Conservation (phyloP, 2,888 invertebrate genomes). For the Esperia sulphurella region DNA sequence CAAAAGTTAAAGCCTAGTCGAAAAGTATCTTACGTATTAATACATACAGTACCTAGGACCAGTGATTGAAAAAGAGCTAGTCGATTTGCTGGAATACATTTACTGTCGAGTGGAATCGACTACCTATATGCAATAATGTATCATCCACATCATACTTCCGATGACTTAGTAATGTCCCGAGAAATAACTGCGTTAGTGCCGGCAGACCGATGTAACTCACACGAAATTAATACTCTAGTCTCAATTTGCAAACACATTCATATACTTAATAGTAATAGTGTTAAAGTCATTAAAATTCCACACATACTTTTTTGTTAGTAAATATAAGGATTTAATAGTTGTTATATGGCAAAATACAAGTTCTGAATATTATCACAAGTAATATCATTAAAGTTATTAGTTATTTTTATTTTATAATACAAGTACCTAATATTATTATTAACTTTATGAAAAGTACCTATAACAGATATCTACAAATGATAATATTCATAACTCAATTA, state of each 20-base stretch:
- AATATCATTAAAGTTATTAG: not conserved
- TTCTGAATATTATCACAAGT: constrained; percentile 49
- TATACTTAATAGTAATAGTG: not conserved
- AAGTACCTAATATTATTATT: no score
- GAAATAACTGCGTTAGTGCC: not conserved
- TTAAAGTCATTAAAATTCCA: constrained; percentile 13
- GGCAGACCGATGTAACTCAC: not conserved
- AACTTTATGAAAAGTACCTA: no score
- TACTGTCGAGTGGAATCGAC: not conserved
- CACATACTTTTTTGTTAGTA: constrained; percentile 39
- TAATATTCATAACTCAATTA: constrained; percentile 58
- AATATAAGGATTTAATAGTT: constrained; percentile 23
- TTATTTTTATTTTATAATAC: not conserved
- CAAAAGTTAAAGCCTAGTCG: no score
- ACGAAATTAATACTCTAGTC: constrained; percentile 1
- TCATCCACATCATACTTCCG: not conserved
- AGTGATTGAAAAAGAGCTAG: no score
- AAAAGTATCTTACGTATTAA: no score
- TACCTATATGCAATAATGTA: not conserved
- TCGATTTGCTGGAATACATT: not conserved
- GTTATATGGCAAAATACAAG: constrained; percentile 18
- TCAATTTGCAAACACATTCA: not conserved
- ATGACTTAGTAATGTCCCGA: not conserved
- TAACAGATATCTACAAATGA: constrained; percentile 24
- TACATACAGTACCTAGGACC: no score